phyloP scores from a whole-genome alignment of 2,888 invertebrate genomes.

The Nomada hirtipes region DNA sequence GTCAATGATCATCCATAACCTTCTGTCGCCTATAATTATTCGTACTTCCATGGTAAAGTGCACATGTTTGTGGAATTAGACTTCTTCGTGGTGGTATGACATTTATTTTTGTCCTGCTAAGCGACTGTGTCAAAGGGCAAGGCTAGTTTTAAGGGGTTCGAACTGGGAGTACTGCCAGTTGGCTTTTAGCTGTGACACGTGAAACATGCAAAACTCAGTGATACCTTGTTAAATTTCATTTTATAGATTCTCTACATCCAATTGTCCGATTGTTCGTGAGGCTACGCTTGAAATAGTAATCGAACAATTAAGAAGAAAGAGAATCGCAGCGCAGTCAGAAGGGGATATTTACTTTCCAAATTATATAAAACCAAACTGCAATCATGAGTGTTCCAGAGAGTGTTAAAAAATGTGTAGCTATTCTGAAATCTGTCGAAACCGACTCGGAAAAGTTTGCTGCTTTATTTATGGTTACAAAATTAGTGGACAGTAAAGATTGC shows the following conservation, averaged over 20 bases:
- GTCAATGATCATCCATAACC: slow-evolving; percentile 13
- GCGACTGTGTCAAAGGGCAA: slow-evolving; percentile 83
- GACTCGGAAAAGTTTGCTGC: slow-evolving; percentile 97
- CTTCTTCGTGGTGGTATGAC: slow-evolving; percentile 47
- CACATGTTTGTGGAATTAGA: slow-evolving; percentile 38
- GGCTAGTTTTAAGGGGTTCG: slow-evolving; percentile 76
- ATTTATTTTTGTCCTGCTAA: slow-evolving; percentile 73
- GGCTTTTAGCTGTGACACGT: slow-evolving; percentile 71
- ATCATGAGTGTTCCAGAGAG: slow-evolving; percentile 88
- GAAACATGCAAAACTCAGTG: slow-evolving; percentile 57
- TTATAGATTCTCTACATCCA: slow-evolving; percentile 34
- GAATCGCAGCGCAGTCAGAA: background rate
- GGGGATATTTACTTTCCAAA: slow-evolving; percentile 1
- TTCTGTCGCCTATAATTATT: slow-evolving; percentile 16
- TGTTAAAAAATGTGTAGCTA: slow-evolving; percentile 93
- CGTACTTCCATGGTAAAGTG: slow-evolving; percentile 26
- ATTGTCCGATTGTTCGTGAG: slow-evolving; percentile 9
- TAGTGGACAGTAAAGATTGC: slow-evolving; percentile 94
- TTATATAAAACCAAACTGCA: slow-evolving; percentile 1
- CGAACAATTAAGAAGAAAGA: background rate
- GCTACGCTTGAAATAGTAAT: background rate
- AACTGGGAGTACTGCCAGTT: slow-evolving; percentile 78
- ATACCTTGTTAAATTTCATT: slow-evolving; percentile 42
- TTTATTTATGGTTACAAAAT: slow-evolving; percentile 95
- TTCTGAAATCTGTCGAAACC: slow-evolving; percentile 91